Conservation (phyloP, 2,113 vertebrate genomes). For the Orcinus orca region DNA sequence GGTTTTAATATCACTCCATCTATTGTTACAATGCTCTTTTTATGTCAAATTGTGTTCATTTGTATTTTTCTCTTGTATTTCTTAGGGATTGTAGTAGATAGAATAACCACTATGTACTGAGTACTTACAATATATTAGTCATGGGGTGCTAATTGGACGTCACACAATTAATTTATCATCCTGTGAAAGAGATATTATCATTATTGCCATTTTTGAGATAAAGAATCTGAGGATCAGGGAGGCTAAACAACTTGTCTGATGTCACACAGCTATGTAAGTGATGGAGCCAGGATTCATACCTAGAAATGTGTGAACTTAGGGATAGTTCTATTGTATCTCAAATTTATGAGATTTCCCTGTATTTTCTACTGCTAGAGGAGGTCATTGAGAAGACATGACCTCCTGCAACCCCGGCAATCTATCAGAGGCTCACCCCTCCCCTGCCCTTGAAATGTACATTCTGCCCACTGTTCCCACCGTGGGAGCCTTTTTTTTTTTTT, state of each 20-base stretch:
- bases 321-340: not conserved
- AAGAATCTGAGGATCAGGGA: not conserved
- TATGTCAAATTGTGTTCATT: not conserved
- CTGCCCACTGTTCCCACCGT: not conserved
- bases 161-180: not conserved
- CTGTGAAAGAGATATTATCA: not conserved
- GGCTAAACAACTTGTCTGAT: not conserved
- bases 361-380: not conserved
- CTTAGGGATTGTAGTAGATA: not conserved
- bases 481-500: not conserved
- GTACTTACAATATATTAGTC: not conserved
- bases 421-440: not conserved
- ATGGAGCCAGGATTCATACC: not conserved
- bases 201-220: not conserved
- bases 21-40: not conserved
- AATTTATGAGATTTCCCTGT: not conserved
- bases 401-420: accelerated
- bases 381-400: not conserved
- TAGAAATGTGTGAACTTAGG: not conserved
- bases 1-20: not conserved
- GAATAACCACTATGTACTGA: not conserved
- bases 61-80: not conserved
- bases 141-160: not conserved
- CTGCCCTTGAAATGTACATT: not conserved
- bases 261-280: not conserved